Evolutionary conservation across 2,113 vertebrate species (phyloP), one percentile per base, ranked within the genome.

Genomic region (Salvelinus fontinalis): DNA sequence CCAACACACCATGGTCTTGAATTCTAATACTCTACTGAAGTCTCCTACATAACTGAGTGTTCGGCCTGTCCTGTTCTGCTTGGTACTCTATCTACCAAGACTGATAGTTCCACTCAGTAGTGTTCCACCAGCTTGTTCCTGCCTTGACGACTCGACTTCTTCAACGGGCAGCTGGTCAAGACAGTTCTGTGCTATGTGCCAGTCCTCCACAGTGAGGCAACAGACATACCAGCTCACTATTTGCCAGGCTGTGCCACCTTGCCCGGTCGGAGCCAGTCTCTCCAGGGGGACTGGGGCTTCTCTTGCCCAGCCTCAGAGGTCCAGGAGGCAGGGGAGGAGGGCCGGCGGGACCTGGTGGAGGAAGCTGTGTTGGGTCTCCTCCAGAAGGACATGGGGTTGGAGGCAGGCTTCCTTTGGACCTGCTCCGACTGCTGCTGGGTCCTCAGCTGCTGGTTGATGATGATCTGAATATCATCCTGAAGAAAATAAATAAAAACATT

Each of bases 381-480:
- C 74, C 93, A 91, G 79, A 94, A 93, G 7, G 91, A 62, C 8
- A 88, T 73, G 70, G 83, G 75, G 3, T 86, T 87, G 64, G 87
- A 71, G 44, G 74, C 6, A 20, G 83, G 72, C 76, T 81, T 78
- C 67, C 83, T 87, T 72, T 76, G 85, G 78, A 78, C 81, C 75
- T 86, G 81, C 79, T 94, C 92, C 5, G 77, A 88, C 87, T 93
- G 93, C 79, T 95, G 92, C 85, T 95, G 94, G 54, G 80, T 85
- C 78, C 82, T 89, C 18, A 95, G 92, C 86, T 88, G 93, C 86
- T 94, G 93, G 82, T 92, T 93, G 77, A 96, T 93, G 79, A 95
- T 85, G 73, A 92, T 81, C 87, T 94, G 94, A 85, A 96, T 94
- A 84, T 96, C 95, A 3, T 95, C 95, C 95, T 96, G 81, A 70